These are phyloP conservation scores for Gastrophysa polygoni DNA, from an alignment of 2,888 invertebrate species.

Conservation along the genomic window DNA sequence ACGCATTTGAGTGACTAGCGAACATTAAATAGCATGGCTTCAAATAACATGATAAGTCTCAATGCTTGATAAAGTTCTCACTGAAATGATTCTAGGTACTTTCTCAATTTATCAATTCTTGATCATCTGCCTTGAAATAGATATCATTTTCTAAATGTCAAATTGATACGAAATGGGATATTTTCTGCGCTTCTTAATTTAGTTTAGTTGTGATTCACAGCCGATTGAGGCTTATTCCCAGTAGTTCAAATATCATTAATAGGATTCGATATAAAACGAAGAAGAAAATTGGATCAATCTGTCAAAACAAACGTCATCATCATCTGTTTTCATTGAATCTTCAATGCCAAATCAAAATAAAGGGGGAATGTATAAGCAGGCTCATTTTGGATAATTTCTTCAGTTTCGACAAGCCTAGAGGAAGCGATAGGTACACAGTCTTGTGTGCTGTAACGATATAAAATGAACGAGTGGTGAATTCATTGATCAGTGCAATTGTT, in stretches of 20 bases:
- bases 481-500: slow-evolving; percentile 33
- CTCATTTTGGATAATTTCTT: slow-evolving; percentile 10
- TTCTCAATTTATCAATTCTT: too few relatives aligned
- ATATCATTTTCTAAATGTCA: too few relatives aligned
- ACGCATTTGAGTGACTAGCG: slow-evolving; percentile 69
- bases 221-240: too few relatives aligned
- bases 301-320: not conserved
- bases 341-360: slow-evolving; percentile 29
- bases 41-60: not conserved
- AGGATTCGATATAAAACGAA: not conserved
- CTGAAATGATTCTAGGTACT: too few relatives aligned
- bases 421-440: slow-evolving; percentile 18
- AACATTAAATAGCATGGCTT: not conserved
- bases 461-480: slow-evolving; percentile 16
- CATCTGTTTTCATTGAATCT: not conserved
- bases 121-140: too few relatives aligned
- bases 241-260: too few relatives aligned
- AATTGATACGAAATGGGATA: too few relatives aligned
- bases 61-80: too few relatives aligned
- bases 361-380: slow-evolving; percentile 21
- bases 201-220: too few relatives aligned
- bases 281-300: not conserved
- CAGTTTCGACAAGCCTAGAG: slow-evolving; percentile 9
- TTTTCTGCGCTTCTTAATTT: too few relatives aligned
- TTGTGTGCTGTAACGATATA: slow-evolving; percentile 26